phyloP scores from a whole-genome alignment of 1,140 invertebrate species.

The Drosophila truncata region DNA sequence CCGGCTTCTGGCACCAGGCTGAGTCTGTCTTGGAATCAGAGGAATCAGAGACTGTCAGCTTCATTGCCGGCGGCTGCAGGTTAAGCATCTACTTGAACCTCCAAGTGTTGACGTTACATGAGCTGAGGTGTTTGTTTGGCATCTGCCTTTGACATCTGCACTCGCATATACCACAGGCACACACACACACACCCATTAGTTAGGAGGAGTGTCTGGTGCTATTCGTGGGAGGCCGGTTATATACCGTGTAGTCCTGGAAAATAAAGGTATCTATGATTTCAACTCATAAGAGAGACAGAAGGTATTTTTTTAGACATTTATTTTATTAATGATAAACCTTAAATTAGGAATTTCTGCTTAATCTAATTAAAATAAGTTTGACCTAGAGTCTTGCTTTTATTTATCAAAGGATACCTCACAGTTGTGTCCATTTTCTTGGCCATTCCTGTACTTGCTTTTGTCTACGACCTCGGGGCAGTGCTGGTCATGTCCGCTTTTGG shows the following conservation, averaged over 20 bases:
- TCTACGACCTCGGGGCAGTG: conserved; percentile 17
- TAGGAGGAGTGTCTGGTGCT: conserved; percentile 45
- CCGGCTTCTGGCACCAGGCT: conserved; percentile 36
- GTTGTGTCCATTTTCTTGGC: neutral
- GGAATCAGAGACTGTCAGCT: conserved; percentile 41
- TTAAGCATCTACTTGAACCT: conserved; percentile 79
- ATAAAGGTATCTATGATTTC: neutral
- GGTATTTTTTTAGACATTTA: no score
- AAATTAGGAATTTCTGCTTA: no score
- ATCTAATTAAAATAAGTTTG: no score
- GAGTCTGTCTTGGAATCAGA: conserved; percentile 33
- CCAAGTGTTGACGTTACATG: conserved; percentile 77
- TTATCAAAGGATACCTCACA: neutral
- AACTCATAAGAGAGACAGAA: no score
- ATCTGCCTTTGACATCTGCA: conserved; percentile 75
- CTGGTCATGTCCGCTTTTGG: conserved; percentile 32
- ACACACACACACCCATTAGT: conserved; percentile 28
- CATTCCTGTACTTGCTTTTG: conserved; percentile 18
- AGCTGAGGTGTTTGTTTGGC: conserved; percentile 77
- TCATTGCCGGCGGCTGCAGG: conserved; percentile 75
- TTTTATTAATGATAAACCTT: no score
- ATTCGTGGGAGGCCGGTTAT: neutral
- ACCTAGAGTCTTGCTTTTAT: rapidly evolving
- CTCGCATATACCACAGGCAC: conserved; percentile 41
- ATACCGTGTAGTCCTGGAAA: neutral